Conservation (phyloP, 2,797 vertebrate genomes). For the Tympanoctomys barrerae region DNA sequence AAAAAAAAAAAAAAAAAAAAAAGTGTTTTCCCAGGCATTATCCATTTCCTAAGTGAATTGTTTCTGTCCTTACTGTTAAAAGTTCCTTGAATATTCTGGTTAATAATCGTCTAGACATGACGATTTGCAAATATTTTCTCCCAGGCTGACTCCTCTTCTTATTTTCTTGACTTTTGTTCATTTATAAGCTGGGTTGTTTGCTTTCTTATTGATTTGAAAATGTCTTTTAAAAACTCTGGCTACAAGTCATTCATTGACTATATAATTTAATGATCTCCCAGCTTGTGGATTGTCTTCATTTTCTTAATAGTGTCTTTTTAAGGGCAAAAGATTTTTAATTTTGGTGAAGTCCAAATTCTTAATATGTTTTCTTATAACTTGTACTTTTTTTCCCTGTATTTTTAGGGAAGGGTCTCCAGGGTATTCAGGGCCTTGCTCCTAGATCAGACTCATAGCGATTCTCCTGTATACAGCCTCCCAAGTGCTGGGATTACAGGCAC, state of each 20-base stretch:
- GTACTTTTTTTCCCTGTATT: not conserved
- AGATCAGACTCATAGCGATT: no score
- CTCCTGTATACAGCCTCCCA: no score
- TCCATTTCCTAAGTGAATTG: not conserved
- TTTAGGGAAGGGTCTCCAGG: no score
- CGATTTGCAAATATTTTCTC: constrained; percentile 50
- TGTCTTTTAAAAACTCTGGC: not conserved
- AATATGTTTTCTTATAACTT: constrained; percentile 16
- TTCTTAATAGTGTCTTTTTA: constrained; percentile 52
- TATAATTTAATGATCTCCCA: constrained; percentile 42
- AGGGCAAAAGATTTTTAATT: constrained; percentile 62
- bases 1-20: not conserved
- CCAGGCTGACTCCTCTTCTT: constrained; percentile 2
- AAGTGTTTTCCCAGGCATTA: not conserved
- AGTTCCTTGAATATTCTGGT: constrained; percentile 6
- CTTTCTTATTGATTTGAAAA: constrained; percentile 57
- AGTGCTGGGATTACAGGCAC: no score
- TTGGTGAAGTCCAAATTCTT: constrained; percentile 37
- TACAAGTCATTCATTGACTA: constrained; percentile 52
- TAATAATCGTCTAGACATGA: not conserved
- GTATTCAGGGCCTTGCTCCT: no score
- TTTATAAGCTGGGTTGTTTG: constrained; percentile 16
- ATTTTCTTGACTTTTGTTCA: constrained; percentile 41
- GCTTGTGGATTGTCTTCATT: constrained; percentile 45
- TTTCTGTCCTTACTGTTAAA: not conserved